phyloP scores from a whole-genome alignment of 1,140 invertebrate genomes.

The Procambarus clarkii region DNA sequence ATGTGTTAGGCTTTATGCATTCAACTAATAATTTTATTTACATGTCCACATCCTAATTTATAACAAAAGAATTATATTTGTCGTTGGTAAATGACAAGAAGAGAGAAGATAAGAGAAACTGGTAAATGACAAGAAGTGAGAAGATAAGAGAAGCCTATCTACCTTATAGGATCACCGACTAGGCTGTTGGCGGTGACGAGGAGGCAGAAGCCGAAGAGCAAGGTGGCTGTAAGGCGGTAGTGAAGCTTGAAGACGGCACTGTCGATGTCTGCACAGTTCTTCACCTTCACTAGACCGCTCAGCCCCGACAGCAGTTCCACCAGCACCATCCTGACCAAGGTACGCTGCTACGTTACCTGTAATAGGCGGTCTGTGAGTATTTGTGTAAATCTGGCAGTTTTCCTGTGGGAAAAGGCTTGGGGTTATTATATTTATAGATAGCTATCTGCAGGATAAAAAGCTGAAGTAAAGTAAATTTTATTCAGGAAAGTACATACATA shows the following conservation, averaged over 20 bases:
- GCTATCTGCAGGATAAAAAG: too few species aligned
- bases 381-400: not conserved
- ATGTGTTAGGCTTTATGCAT: too few species aligned
- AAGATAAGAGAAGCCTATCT: not conserved
- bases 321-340: constrained; percentile 62
- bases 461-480: too few species aligned
- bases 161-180: constrained; percentile 72
- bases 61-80: too few species aligned
- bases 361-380: not conserved
- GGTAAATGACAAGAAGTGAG: too few species aligned
- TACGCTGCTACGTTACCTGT: not conserved
- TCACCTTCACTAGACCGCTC: constrained; percentile 72
- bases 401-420: too few species aligned
- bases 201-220: constrained; percentile 76
- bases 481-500: too few species aligned
- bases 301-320: constrained; percentile 71
- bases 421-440: too few species aligned
- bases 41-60: too few species aligned
- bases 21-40: too few species aligned
- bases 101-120: too few species aligned
- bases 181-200: constrained; percentile 71
- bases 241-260: constrained; percentile 81
- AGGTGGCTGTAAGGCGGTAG: constrained; percentile 79
- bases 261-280: constrained; percentile 76
- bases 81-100: too few species aligned